phyloP scores from a whole-genome alignment of 2,888 invertebrate species.

The Leptura quadrifasciata region DNA sequence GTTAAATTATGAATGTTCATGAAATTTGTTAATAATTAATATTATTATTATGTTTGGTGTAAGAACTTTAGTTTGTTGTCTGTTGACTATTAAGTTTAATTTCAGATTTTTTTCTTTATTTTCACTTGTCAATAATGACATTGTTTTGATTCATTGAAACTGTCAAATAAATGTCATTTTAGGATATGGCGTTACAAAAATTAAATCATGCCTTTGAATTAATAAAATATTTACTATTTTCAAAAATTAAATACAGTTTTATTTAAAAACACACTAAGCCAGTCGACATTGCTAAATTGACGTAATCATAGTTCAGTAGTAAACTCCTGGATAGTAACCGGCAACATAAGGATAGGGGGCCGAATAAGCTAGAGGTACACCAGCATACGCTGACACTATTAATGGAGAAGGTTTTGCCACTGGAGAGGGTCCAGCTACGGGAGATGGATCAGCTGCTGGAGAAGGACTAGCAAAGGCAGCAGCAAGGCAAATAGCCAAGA shows the following conservation, averaged over 20 bases:
- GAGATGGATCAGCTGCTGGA: slow-evolving; percentile 23
- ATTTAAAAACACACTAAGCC: background rate
- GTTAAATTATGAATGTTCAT: too few relatives aligned
- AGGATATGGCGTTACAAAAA: too few relatives aligned
- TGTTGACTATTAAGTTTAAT: too few relatives aligned
- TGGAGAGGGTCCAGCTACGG: slow-evolving; percentile 14
- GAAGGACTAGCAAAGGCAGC: slow-evolving; percentile 10
- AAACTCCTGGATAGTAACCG: slow-evolving; percentile 13
- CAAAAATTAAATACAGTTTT: background rate
- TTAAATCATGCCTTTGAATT: too few relatives aligned
- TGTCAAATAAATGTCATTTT: too few relatives aligned
- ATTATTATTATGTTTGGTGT: too few relatives aligned
- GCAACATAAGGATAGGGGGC: slow-evolving; percentile 4
- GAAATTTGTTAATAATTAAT: too few relatives aligned
- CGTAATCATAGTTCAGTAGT: background rate
- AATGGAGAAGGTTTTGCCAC: slow-evolving; percentile 19
- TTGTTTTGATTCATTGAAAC: too few relatives aligned
- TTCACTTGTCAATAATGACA: too few relatives aligned
- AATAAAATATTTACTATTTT: background rate
- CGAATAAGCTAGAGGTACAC: slow-evolving; percentile 44
- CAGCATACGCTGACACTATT: slow-evolving; percentile 34
- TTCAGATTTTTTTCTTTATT: too few relatives aligned
- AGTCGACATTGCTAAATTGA: background rate
- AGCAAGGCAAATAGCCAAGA: slow-evolving; percentile 36
- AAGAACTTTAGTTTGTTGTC: too few relatives aligned